Evolutionary conservation across 2,888 invertebrate species (phyloP).

Genomic region (Pristionchus entomophagus): DNA sequence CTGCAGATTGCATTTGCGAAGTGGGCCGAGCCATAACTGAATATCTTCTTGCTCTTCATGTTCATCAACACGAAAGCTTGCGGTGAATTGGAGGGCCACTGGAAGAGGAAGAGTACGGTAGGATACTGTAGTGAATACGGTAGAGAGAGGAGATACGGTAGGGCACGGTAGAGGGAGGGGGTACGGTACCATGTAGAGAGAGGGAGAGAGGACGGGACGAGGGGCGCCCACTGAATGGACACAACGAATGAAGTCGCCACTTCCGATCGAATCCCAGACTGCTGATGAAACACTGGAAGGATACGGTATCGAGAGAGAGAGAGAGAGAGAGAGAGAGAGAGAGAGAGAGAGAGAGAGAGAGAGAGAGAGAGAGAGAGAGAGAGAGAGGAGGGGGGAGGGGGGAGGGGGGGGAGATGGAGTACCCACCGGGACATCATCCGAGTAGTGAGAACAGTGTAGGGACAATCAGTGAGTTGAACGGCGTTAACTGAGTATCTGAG

Average conservation of each 20-base stretch:
- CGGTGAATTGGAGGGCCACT: slow-evolving; percentile 41
- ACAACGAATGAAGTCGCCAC: slow-evolving; percentile 46
- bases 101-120: neutral
- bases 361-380: no score
- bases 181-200: slow-evolving; percentile 35
- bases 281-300: slow-evolving; percentile 38
- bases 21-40: slow-evolving; percentile 43
- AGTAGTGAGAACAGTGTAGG: slow-evolving; percentile 45
- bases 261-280: slow-evolving; percentile 43
- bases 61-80: slow-evolving; percentile 29
- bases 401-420: neutral
- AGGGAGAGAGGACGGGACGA: neutral
- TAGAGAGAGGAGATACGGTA: neutral
- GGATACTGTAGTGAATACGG: neutral
- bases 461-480: slow-evolving; percentile 45
- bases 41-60: slow-evolving; percentile 3
- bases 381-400: no score
- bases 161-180: neutral
- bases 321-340: no score
- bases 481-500: slow-evolving; percentile 35
- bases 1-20: slow-evolving; percentile 38
- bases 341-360: no score
- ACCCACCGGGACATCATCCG: slow-evolving; percentile 32
- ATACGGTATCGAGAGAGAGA: neutral
- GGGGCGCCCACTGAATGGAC: slow-evolving; percentile 40